Evolutionary conservation across 2,888 invertebrate species (phyloP), one percentile per base, ranked within the genome.

Genomic region (Drosophila formosana): DNA sequence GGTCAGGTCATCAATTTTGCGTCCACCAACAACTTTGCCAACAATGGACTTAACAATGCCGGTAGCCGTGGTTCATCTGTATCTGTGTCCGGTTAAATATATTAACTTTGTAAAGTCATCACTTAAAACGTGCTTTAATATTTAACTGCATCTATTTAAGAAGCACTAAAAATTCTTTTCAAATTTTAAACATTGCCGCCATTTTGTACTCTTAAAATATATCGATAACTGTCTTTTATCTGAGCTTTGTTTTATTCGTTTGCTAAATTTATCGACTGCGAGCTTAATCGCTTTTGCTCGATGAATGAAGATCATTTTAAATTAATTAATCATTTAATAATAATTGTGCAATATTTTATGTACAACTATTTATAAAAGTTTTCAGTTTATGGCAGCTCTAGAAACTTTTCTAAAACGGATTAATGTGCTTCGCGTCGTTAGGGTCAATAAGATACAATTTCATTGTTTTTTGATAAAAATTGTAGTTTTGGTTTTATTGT

Each of bases 251-350:
- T 66, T 66, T 47, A 55, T 62, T 64, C 9, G n/a, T 57, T 56
- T 26, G 23, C 52, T 28, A n/a, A 6, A n/a, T 13, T 50, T 41
- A 49, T 37, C 5, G 25, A 11, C 26, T 28, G 5, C 43, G 18
- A 9, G 18, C 13, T 92, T 93, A 95, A 83, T 92, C 93, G 75
- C 92, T 92, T 72, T 91, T 93, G 46, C 93, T 95, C 64, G 2
- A 30, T 18, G 1, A 30, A 30, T 30, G 6, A 30, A 30, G 6
- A 30, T 7, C 5, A 30, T 6, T 30, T 4, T 7, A 7, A 18
- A 18, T 18, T 18, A 18, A 18, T 18, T 1, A 18, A 18, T 18
- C 1, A 18, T 18, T 18, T 18, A 18, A 18, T 18, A 18, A 18
- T 18, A 18, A 18, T 18, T 18, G 18, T 18, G 18, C 18, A 18